Conservation (phyloP, 2,113 vertebrate genomes). For the Entosphenus tridentatus region DNA sequence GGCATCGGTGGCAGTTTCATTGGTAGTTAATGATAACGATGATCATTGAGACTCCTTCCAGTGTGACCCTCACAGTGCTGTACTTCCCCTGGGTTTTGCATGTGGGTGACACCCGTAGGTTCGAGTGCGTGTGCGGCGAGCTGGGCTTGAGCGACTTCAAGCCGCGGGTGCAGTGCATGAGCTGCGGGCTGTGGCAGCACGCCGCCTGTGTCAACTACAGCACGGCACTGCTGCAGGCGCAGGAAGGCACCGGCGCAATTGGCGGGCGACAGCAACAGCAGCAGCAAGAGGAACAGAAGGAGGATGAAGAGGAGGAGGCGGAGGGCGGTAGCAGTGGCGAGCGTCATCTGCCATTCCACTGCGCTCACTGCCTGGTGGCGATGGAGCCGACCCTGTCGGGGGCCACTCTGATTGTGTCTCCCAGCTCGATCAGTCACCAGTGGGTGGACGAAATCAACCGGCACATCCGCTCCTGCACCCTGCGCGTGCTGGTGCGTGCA, state of each 20-base stretch:
- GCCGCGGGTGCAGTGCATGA: slow-evolving; percentile 81
- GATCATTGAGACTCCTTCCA: too few relatives aligned
- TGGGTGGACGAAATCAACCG: slow-evolving; percentile 96
- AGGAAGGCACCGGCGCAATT: too few relatives aligned
- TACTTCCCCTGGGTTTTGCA: too few relatives aligned
- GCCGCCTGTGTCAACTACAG: slow-evolving; percentile 78
- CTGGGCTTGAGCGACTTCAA: slow-evolving; percentile 54
- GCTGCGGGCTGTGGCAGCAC: slow-evolving; percentile 83
- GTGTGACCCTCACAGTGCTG: too few relatives aligned
- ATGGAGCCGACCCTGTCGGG: slow-evolving; percentile 76
- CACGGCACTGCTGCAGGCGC: neutral
- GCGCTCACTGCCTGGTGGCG: slow-evolving; percentile 82
- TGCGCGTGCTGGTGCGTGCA: slow-evolving; percentile 56
- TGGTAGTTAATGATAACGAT: too few relatives aligned
- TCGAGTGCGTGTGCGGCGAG: slow-evolving; percentile 88
- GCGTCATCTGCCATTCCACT: slow-evolving; percentile 48
- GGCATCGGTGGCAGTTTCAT: too few relatives aligned
- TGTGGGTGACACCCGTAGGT: slow-evolving; percentile 13
- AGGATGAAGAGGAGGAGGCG: slow-evolving; percentile 44
- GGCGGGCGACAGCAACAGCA: too few relatives aligned
- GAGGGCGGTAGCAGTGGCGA: slow-evolving; percentile 14
- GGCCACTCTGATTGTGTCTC: slow-evolving; percentile 87
- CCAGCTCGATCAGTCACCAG: slow-evolving; percentile 91
- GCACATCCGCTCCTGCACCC: slow-evolving; percentile 60
- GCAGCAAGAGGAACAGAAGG: slow-evolving; percentile 18